Conservation (phyloP, 2,888 invertebrate genomes). For the Cryptus armator region DNA sequence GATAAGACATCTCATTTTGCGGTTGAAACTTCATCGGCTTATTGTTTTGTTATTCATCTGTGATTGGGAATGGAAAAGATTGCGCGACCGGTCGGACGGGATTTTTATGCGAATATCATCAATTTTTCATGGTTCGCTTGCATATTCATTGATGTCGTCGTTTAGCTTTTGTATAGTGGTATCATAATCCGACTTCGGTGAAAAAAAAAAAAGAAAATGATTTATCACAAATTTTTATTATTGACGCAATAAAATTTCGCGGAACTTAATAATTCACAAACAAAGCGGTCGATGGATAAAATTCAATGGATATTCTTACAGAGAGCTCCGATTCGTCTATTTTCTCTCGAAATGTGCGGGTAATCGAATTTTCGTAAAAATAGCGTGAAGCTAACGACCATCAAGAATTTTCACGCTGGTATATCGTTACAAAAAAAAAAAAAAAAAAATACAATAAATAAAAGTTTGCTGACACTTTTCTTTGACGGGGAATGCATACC, state of each 20-base stretch:
- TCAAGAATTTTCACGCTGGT: neutral
- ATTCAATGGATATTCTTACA: too few species aligned
- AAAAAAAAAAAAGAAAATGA: neutral
- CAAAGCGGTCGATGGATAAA: too few species aligned
- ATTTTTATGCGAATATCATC: neutral
- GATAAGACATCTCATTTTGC: neutral
- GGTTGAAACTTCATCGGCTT: neutral
- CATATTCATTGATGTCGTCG: neutral
- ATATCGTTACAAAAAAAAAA: slow-evolving; percentile 39
- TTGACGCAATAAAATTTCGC: too few species aligned
- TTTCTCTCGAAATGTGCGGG: neutral
- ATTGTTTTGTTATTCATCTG: slow-evolving; percentile 7
- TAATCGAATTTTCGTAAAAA: neutral
- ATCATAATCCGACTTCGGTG: neutral
- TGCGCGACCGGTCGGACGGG: neutral
- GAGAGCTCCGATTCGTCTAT: neutral
- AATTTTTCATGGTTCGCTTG: neutral
- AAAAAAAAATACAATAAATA: neutral
- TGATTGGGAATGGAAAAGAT: neutral
- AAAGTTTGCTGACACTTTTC: slow-evolving; percentile 18
- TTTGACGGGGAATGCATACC: slow-evolving; percentile 25
- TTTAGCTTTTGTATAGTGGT: neutral
- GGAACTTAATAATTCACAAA: too few species aligned
- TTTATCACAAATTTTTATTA: too few species aligned
- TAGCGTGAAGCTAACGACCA: neutral